A percentile compares a stretch with the other conserved stretches of the same genome.
phyloP scores from a whole-genome alignment of 2,797 vertebrate species.

The Lindbergichthys nudifrons region DNA sequence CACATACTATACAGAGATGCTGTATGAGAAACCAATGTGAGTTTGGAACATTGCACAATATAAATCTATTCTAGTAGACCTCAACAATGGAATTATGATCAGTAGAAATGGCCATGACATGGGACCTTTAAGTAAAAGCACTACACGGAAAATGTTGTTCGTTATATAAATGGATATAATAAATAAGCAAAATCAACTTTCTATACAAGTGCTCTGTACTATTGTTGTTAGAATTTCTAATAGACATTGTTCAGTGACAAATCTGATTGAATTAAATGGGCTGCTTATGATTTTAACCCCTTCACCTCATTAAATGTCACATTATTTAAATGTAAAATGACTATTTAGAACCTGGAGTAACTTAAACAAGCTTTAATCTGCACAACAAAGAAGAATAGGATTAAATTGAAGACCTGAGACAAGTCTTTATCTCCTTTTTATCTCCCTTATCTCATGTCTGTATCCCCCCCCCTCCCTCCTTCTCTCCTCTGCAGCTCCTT shows the following conservation, averaged over 20 bases:
- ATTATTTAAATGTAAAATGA: background rate
- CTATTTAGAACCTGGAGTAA: background rate
- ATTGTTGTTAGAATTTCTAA: background rate
- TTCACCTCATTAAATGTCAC: background rate
- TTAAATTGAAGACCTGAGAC: background rate
- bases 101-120: too few relatives aligned
- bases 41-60: too few relatives aligned
- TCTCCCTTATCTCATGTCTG: slow-evolving; percentile 29
- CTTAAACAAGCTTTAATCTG: background rate
- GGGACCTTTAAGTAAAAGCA: background rate
- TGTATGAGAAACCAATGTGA: too few relatives aligned
- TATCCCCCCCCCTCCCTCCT: slow-evolving; percentile 1
- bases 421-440: slow-evolving; percentile 19
- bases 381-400: background rate
- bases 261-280: background rate
- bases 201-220: slow-evolving; percentile 6
- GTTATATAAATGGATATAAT: slow-evolving; percentile 5
- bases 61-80: too few relatives aligned
- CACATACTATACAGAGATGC: too few relatives aligned
- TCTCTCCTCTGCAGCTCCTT: slow-evolving; percentile 9
- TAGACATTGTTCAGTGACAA: background rate
- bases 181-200: slow-evolving; percentile 11
- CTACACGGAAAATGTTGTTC: background rate
- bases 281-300: background rate
- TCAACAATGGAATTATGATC: too few relatives aligned